phyloP scores from a whole-genome alignment of 2,797 vertebrate genomes.

The Pitangus sulphuratus region DNA sequence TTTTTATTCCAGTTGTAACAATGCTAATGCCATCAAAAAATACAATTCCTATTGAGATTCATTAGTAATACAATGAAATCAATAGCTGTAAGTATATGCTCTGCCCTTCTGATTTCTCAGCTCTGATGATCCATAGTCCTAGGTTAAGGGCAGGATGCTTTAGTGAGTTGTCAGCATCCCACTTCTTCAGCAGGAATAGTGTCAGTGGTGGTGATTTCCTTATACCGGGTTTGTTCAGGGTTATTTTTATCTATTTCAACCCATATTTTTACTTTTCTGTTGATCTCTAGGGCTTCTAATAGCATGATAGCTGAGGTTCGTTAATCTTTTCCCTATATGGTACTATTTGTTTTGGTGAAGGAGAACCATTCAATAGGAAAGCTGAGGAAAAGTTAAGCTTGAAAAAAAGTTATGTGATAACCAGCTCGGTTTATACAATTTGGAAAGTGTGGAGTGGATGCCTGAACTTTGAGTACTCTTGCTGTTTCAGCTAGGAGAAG shows the following conservation, averaged over 20 bases:
- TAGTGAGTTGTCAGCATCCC: not conserved
- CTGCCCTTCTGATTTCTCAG: not conserved
- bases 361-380: not conserved
- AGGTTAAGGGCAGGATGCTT: not conserved
- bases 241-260: not conserved
- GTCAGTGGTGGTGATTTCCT: not conserved
- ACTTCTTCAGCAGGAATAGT: not conserved
- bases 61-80: not conserved
- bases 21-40: not conserved
- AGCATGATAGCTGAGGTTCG: not conserved
- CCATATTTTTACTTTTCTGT: not conserved
- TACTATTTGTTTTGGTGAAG: not conserved
- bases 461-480: not conserved
- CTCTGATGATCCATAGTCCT: not conserved
- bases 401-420: not conserved
- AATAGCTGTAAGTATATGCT: not conserved
- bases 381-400: not conserved
- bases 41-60: not conserved
- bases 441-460: not conserved
- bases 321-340: not conserved
- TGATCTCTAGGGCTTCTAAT: not conserved
- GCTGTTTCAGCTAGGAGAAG: not conserved
- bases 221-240: not conserved
- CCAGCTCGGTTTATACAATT: not conserved
- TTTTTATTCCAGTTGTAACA: not conserved